A percentile compares a stretch with the other conserved stretches of the same genome.
phyloP scores from a whole-genome alignment of 1,140 invertebrate species.

The Neoseiulus cucumeris region DNA sequence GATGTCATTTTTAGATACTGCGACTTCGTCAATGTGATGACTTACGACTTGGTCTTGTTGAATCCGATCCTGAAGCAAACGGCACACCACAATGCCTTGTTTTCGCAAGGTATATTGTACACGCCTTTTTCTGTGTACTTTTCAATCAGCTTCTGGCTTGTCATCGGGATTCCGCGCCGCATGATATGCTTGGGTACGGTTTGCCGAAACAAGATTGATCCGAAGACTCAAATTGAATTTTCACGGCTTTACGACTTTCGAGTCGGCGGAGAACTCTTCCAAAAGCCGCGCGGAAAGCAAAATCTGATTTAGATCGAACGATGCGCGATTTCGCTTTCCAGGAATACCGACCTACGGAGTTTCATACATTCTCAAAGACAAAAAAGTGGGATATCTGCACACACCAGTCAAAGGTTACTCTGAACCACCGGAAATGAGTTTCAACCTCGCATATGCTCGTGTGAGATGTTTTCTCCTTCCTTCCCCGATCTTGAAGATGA shows the following conservation, averaged over 20 bases:
- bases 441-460: neutral
- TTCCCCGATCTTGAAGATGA: too few relatives aligned
- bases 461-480: neutral
- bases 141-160: neutral
- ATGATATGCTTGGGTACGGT: neutral
- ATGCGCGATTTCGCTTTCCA: too few relatives aligned
- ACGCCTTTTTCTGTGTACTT: neutral
- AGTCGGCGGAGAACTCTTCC: too few relatives aligned
- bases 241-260: too few relatives aligned
- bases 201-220: neutral
- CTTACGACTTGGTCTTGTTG: neutral
- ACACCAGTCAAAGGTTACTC: neutral
- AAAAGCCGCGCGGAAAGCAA: too few relatives aligned
- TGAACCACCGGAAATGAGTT: neutral
- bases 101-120: neutral
- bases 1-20: neutral
- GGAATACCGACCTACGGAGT: constrained; percentile 4
- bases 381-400: neutral
- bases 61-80: neutral
- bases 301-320: too few relatives aligned
- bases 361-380: neutral
- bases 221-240: too few relatives aligned
- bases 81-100: neutral
- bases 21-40: neutral
- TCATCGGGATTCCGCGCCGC: neutral